Percentiles rank a stretch among this genome's conserved stretches.
Evolutionary conservation across 2,888 invertebrate species (phyloP).

Genomic region (Pristionchus mayeri): DNA sequence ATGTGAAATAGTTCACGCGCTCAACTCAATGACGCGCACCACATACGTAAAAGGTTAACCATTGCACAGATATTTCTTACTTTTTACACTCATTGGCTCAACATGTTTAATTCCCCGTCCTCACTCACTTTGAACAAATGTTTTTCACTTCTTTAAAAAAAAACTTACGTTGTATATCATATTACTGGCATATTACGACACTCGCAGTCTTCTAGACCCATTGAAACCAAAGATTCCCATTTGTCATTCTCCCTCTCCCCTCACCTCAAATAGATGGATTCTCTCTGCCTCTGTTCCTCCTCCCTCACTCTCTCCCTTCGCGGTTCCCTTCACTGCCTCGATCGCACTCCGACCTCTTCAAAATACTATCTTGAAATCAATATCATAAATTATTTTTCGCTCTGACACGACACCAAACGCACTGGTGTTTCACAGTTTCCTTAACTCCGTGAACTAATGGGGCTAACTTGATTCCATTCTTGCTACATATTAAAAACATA

Average conservation of each 20-base stretch:
- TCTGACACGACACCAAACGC: too few species aligned
- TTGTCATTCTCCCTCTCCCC: neutral
- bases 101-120: too few species aligned
- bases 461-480: too few species aligned
- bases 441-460: too few species aligned
- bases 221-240: neutral
- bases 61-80: neutral
- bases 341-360: slow-evolving; percentile 49
- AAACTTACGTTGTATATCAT: neutral
- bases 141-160: too few species aligned
- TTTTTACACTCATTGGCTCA: too few species aligned
- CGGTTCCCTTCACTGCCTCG: slow-evolving; percentile 46
- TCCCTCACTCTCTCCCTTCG: slow-evolving; percentile 45
- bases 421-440: too few species aligned
- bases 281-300: slow-evolving; percentile 39
- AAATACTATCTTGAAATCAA: too few species aligned
- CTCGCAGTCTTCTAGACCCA: neutral
- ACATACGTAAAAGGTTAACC: too few species aligned
- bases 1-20: neutral
- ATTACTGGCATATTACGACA: too few species aligned
- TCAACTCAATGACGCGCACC: neutral
- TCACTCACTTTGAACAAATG: too few species aligned
- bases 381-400: neutral
- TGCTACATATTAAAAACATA: too few species aligned
- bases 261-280: slow-evolving; percentile 46